Conservation (phyloP, 2,113 vertebrate species). For the Tenrec ecaudatus region DNA sequence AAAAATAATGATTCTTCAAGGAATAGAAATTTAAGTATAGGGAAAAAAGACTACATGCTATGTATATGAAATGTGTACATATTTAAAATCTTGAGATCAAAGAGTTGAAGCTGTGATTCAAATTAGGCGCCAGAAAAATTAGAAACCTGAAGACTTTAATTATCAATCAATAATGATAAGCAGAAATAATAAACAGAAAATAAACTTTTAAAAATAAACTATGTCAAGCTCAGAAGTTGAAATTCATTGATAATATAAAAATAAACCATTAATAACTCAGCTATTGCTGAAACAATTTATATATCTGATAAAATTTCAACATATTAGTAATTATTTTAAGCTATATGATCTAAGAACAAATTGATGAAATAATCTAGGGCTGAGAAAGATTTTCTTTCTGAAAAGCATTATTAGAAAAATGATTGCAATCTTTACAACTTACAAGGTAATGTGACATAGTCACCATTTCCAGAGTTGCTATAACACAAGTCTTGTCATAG, state of each 20-base stretch:
- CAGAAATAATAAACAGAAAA: constrained; percentile 21
- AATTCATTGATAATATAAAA: constrained; percentile 50
- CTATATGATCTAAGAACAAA: constrained; percentile 43
- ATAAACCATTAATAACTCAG: constrained; percentile 35
- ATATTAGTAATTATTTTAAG: constrained; percentile 55
- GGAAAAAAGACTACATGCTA: background rate
- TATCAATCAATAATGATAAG: constrained; percentile 50
- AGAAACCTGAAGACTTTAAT: background rate
- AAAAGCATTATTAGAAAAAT: constrained; percentile 52
- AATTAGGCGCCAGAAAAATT: constrained; percentile 19
- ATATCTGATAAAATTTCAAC: constrained; percentile 54
- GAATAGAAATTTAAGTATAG: constrained; percentile 56
- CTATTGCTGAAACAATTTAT: constrained; percentile 47
- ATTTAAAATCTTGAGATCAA: constrained; percentile 31
- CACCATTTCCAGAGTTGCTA: constrained; percentile 58
- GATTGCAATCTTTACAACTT: constrained; percentile 45
- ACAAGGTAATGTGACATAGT: constrained; percentile 48
- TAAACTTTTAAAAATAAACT: constrained; percentile 17
- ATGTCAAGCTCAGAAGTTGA: constrained; percentile 44
- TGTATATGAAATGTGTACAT: background rate
- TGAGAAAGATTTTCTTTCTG: constrained; percentile 18
- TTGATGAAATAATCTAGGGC: constrained; percentile 48
- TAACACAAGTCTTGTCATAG: constrained; percentile 32
- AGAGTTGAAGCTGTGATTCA: constrained; percentile 24
- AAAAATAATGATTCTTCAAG: constrained; percentile 33